These are phyloP conservation scores for Daubentonia madagascariensis DNA, from an alignment of 2,113 vertebrate genomes.

Conservation along the genomic window DNA sequence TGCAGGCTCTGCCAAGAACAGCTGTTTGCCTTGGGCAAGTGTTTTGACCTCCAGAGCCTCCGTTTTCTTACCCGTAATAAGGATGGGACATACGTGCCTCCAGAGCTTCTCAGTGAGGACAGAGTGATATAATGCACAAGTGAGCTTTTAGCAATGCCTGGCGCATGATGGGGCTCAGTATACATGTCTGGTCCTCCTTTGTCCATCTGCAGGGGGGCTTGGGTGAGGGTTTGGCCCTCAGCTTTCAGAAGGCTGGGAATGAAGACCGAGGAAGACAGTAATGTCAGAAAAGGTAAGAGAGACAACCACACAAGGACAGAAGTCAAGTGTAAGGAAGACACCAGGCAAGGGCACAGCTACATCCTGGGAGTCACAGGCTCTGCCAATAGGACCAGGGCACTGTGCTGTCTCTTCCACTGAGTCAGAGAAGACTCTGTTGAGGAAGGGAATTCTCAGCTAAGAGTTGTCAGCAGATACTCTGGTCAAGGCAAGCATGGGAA, in stretches of 20 bases:
- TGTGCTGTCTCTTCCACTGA: neutral
- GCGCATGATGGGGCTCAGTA: fast-evolving
- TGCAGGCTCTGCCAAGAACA: neutral
- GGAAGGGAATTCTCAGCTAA: neutral
- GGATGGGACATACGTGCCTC: neutral
- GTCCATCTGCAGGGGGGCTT: neutral
- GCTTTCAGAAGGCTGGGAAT: neutral
- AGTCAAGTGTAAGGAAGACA: neutral
- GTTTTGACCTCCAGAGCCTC: neutral
- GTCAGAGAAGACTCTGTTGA: neutral
- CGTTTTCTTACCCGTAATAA: neutral
- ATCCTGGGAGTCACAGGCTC: neutral
- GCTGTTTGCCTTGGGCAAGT: neutral
- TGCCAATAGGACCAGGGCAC: neutral
- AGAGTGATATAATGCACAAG: neutral
- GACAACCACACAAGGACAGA: neutral
- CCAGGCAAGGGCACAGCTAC: neutral
- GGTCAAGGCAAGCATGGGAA: neutral
- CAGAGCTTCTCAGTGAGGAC: neutral
- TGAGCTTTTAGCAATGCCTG: neutral
- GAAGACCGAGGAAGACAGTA: neutral
- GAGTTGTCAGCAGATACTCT: neutral
- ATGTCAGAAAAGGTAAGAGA: neutral
- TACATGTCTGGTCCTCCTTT: neutral
- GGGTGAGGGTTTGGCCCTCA: neutral